These are phyloP conservation scores for Geodia barretti DNA, from an alignment of 37 sponge, comb jelly and placozoan species.

Conservation along the genomic window DNA sequence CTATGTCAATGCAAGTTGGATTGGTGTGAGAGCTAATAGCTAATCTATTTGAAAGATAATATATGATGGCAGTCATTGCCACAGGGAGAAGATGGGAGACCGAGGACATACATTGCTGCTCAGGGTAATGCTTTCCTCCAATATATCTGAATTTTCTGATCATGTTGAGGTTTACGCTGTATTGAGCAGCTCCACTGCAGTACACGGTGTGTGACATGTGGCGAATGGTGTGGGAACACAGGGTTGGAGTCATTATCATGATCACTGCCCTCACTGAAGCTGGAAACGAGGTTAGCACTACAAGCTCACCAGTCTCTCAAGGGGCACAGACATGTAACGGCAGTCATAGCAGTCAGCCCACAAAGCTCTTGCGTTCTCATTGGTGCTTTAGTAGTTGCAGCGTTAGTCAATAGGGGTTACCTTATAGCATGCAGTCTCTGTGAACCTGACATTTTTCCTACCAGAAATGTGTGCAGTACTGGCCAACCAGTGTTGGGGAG, in stretches of 20 bases:
- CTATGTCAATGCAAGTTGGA: slow-evolving; percentile 34
- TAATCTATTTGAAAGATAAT: not conserved
- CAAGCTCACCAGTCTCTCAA: not conserved
- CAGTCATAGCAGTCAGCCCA: too few species aligned
- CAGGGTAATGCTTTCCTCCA: not conserved
- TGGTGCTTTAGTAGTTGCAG: too few species aligned
- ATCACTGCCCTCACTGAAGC: not conserved
- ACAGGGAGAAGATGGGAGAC: not conserved
- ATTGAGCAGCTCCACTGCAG: not conserved
- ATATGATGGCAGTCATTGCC: not conserved
- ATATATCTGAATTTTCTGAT: not conserved
- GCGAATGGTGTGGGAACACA: not conserved
- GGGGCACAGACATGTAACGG: too few species aligned
- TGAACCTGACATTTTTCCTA: not conserved
- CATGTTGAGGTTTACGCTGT: not conserved
- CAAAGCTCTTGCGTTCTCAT: too few species aligned
- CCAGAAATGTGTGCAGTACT: slow-evolving; percentile 78
- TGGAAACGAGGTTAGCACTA: not conserved
- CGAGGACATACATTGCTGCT: slow-evolving; percentile 15
- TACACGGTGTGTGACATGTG: not conserved
- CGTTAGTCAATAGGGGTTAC: too few species aligned
- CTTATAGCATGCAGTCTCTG: too few species aligned
- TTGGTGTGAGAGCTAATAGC: slow-evolving; percentile 13
- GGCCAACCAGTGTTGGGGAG: slow-evolving; percentile 61
- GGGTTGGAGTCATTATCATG: not conserved